These are phyloP conservation scores for Brenthis ino DNA, from an alignment of 2,888 invertebrate species.

Conservation along the genomic window DNA sequence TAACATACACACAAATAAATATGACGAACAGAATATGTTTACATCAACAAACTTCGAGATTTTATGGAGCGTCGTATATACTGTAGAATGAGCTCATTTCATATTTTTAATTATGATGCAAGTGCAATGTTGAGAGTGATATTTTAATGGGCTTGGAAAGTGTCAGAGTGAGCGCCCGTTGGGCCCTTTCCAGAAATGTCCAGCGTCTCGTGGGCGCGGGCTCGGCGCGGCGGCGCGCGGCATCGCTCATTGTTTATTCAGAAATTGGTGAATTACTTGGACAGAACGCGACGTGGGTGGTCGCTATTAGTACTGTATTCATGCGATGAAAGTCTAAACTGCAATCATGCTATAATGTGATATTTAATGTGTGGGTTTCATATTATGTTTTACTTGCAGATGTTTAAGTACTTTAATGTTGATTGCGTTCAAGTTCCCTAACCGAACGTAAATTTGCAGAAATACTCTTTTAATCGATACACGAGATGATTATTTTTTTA, in stretches of 20 bases:
- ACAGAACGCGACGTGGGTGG: neutral
- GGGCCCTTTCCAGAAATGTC: constrained; percentile 26
- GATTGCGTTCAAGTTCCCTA: too few species aligned
- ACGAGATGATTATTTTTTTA: too few species aligned
- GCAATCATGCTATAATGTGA: neutral
- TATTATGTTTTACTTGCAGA: too few species aligned
- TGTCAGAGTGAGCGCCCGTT: neutral
- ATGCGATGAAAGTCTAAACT: neutral
- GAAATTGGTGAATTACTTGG: constrained; percentile 1
- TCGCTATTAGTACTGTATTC: neutral
- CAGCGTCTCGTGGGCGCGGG: constrained; percentile 22
- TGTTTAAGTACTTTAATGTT: too few species aligned
- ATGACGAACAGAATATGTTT: neutral
- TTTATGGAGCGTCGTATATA: constrained; percentile 1
- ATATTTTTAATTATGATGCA: constrained; percentile 19
- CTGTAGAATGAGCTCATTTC: constrained; percentile 4
- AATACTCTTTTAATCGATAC: too few species aligned
- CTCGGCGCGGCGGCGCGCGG: neutral
- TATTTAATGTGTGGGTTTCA: neutral
- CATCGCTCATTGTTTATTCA: neutral
- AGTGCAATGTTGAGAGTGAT: neutral
- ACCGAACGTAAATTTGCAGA: too few species aligned
- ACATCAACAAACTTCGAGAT: constrained; percentile 2
- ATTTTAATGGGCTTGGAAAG: neutral
- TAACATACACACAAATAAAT: neutral